Conservation (phyloP, 1,140 invertebrate genomes). For the Drosophila tani region DNA sequence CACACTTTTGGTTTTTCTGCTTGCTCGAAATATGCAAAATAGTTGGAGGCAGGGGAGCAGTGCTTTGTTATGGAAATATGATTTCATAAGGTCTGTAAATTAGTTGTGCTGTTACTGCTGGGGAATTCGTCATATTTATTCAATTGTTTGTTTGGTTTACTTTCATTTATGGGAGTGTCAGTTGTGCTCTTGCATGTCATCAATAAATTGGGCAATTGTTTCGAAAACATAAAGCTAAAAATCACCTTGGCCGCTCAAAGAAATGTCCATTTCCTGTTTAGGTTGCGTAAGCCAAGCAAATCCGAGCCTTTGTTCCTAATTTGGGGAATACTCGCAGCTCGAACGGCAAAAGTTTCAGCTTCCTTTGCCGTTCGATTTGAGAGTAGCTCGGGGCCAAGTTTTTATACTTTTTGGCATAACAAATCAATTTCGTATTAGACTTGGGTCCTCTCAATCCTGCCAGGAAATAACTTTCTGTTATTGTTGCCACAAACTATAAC, state of each 20-base stretch:
- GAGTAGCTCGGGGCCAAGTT: constrained; percentile 44
- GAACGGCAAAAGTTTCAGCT: constrained; percentile 21
- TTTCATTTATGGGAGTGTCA: neutral
- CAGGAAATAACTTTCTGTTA: constrained; percentile 67
- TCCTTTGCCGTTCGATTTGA: constrained; percentile 42
- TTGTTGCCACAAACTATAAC: constrained; percentile 73
- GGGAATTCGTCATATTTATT: constrained; percentile 12
- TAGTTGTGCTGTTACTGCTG: neutral
- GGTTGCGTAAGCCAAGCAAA: constrained; percentile 28
- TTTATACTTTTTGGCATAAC: constrained; percentile 59
- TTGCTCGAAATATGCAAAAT: constrained; percentile 25
- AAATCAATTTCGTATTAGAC: constrained; percentile 70
- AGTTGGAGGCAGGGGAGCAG: neutral
- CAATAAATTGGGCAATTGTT: constrained; percentile 10
- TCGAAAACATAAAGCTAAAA: constrained; percentile 7
- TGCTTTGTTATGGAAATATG: constrained; percentile 20
- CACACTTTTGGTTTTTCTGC: constrained; percentile 4
- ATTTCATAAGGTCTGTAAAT: constrained; percentile 24
- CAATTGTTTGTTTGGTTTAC: neutral
- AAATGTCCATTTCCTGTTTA: constrained; percentile 35
- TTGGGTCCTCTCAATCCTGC: constrained; percentile 37
- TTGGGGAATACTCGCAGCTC: constrained; percentile 43
- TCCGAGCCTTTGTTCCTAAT: constrained; percentile 48
- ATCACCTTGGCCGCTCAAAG: constrained; percentile 20
- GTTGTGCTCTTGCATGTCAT: neutral